A percentile compares a stretch with the other conserved stretches of the same genome.
Conservation (phyloP, 1,140 invertebrate genomes). For the Phthorimaea operculella region DNA sequence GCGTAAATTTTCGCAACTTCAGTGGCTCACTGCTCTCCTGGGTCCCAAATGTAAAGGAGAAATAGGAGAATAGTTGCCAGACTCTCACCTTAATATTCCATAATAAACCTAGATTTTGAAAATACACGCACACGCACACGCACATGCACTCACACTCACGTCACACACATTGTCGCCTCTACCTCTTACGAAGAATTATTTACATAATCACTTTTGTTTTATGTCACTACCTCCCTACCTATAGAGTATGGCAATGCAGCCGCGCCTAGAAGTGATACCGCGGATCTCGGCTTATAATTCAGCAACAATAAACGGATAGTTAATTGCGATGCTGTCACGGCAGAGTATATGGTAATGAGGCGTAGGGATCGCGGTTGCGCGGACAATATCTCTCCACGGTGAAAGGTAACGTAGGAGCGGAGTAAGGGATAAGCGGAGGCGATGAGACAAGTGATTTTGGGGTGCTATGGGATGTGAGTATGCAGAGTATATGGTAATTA, state of each 20-base stretch:
- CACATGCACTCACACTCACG: too few relatives aligned
- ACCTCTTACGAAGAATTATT: too few relatives aligned
- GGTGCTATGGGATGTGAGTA: not conserved
- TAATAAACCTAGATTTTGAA: too few relatives aligned
- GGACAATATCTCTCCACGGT: slow-evolving; percentile 63
- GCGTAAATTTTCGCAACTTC: too few relatives aligned
- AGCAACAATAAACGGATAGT: slow-evolving; percentile 66
- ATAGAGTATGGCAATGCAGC: not conserved
- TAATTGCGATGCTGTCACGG: slow-evolving; percentile 64
- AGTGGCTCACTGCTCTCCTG: too few relatives aligned
- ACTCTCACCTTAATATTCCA: too few relatives aligned
- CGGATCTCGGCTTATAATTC: slow-evolving; percentile 48
- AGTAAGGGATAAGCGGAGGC: slow-evolving; percentile 15
- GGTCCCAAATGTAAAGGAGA: too few relatives aligned
- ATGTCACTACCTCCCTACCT: too few relatives aligned
- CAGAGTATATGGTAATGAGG: slow-evolving; percentile 66
- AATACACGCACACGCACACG: too few relatives aligned
- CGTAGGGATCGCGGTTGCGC: slow-evolving; percentile 55
- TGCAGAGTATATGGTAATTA: slow-evolving; percentile 66
- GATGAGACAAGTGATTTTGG: not conserved
- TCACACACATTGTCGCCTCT: too few relatives aligned
- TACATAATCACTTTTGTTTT: too few relatives aligned
- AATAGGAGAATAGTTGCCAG: too few relatives aligned
- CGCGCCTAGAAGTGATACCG: slow-evolving; percentile 45
- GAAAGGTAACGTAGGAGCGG: slow-evolving; percentile 48